Conservation (phyloP, 2,113 vertebrate species). For the Setophaga coronata region DNA sequence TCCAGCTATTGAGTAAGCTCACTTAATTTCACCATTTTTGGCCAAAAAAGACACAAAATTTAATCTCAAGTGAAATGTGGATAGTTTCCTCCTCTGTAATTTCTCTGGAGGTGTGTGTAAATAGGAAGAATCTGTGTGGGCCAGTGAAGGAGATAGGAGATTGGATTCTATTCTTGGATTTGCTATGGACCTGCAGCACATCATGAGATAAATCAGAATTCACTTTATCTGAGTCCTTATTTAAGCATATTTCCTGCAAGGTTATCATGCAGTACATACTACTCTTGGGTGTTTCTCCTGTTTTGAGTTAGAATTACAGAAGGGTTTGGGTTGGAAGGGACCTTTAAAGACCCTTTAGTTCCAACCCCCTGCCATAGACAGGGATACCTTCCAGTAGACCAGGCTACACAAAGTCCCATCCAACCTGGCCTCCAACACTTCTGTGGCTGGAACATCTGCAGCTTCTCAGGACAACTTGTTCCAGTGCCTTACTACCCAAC, state of each 20-base stretch:
- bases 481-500: background rate
- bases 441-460: accelerated
- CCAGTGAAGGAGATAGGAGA: background rate
- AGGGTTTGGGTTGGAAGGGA: background rate
- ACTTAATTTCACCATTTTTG: conserved; percentile 13
- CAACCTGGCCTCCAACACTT: background rate
- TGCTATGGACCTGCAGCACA: background rate
- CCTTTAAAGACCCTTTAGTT: background rate
- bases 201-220: conserved; percentile 3
- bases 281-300: background rate
- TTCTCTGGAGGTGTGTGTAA: background rate
- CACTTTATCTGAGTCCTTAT: background rate
- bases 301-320: background rate
- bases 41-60: background rate
- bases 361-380: too few relatives aligned
- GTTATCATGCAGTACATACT: background rate
- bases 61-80: background rate
- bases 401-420: background rate
- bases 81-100: background rate
- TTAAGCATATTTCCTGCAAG: background rate
- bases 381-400: background rate
- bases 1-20: background rate
- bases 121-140: conserved; percentile 6
- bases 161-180: background rate
- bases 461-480: background rate